Evolutionary conservation across 2,113 vertebrate species (phyloP), one percentile per base, ranked within the genome.

Genomic region (Porphyrio hochstetteri): DNA sequence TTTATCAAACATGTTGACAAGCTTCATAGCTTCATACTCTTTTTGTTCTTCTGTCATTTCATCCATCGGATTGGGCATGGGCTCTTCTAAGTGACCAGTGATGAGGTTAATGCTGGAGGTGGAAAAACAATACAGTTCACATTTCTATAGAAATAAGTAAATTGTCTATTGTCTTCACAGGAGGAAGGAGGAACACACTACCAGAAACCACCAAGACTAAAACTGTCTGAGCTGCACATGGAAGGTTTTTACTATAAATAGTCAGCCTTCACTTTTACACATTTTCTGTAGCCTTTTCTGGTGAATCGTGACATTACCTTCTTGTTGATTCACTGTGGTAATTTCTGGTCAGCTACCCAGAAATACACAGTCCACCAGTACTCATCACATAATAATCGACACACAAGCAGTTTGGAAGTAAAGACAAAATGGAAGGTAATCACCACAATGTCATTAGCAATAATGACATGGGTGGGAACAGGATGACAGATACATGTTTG

Each of bases 31-130:
- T 97, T 99, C 99, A 25, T 99, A 99, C 96, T 99, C 99, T 97
- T 99, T 99, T 97, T 99, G 99, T 96, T 99, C 99, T 97, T 99
- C 99, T 2, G 99, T 99, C 99, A 99, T 99, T 98, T 99, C 99
- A 93, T 99, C 99, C 65, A 99, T 98, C 5, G 99, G 99, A 96
- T 99, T 99, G 11, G 99, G 99, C 98, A 99, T 98, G 19, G 99
- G 99, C 92, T 99, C 99, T 97, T 99, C 99, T 67, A 99, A 98
- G 61, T 99, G 99, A 94, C 99, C 99, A 44, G 99, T 99, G 97
- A 99, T 99, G 69, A 99, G 99, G 96, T 99, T 99, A 97, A 99
- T 99, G 97, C 99, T 99, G 88, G 42, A 71, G 28, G 23, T 31
- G 17, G 50, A 50, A 93, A 94, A 94, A 50, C 85, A 57, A 92